Evolutionary conservation across 2,888 invertebrate species (phyloP).

Genomic region (Cerceris rybyensis): DNA sequence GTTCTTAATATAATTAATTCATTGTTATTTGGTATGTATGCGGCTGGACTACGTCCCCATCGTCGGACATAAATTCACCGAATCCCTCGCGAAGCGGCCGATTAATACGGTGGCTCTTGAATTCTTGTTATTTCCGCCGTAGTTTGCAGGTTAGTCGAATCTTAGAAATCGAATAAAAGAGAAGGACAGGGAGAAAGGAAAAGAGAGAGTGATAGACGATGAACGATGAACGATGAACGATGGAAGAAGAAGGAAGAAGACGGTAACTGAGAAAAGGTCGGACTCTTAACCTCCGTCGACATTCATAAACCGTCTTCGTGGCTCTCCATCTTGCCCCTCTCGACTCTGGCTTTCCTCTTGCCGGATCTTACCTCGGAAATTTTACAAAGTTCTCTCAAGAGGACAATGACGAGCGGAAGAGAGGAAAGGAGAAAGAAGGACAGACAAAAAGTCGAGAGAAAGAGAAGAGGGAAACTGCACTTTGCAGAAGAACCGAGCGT

Average conservation of each 20-base stretch:
- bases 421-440: neutral
- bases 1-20: conserved; percentile 42
- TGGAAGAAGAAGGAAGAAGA: neutral
- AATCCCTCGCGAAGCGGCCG: conserved; percentile 28
- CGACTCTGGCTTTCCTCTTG: conserved; percentile 2
- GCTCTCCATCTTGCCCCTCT: neutral
- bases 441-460: neutral
- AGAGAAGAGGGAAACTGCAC: neutral
- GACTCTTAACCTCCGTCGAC: conserved; percentile 42
- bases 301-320: conserved; percentile 26
- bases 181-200: neutral
- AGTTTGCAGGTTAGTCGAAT: no score
- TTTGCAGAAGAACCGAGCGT: neutral
- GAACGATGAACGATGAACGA: no score
- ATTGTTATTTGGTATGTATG: conserved; percentile 32
- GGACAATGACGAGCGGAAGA: neutral
- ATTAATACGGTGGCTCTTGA: conserved; percentile 36
- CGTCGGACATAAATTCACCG: conserved; percentile 38
- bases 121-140: conserved; percentile 23
- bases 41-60: conserved; percentile 2
- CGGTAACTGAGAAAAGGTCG: conserved; percentile 22
- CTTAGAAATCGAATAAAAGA: neutral
- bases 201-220: no score
- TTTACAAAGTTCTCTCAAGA: conserved; percentile 30
- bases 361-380: conserved; percentile 25